These are phyloP conservation scores for Platynereis dumerilii DNA, from an alignment of 2,888 invertebrate species.

Conservation along the genomic window DNA sequence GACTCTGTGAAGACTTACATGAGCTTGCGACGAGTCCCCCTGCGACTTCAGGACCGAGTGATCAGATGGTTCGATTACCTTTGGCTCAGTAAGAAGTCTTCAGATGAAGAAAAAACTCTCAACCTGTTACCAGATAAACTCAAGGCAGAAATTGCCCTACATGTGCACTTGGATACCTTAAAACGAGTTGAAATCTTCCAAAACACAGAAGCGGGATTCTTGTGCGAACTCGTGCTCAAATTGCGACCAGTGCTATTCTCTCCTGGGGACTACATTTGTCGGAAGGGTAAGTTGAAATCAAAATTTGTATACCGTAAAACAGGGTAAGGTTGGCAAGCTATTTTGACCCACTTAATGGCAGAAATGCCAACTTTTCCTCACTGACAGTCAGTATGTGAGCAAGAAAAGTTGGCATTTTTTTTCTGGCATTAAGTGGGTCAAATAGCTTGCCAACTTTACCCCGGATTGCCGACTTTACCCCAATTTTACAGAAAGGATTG, in stretches of 20 bases:
- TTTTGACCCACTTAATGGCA: no score
- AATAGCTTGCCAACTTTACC: no score
- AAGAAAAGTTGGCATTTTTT: no score
- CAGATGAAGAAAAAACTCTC: constrained; percentile 85
- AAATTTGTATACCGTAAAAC: no score
- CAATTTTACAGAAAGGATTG: no score
- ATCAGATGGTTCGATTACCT: constrained; percentile 99
- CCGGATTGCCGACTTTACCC: no score
- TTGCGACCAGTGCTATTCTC: constrained; percentile 95
- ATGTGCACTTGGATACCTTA: constrained; percentile 97
- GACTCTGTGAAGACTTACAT: constrained; percentile 99
- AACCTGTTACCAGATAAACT: constrained; percentile 31
- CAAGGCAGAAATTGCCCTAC: constrained; percentile 98
- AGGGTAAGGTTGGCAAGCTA: no score
- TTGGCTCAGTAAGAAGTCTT: constrained; percentile 98
- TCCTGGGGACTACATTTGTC: constrained; percentile 97
- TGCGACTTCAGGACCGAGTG: constrained; percentile 93
- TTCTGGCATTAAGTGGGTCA: no score
- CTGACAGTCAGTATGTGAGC: neutral
- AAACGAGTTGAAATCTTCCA: constrained; percentile 95
- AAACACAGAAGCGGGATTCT: constrained; percentile 98
- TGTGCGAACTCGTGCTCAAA: constrained; percentile 94
- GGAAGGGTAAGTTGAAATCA: constrained; percentile 84
- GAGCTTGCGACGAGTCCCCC: constrained; percentile 94
- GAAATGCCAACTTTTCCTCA: no score